These are phyloP conservation scores for Panurus biarmicus DNA, from an alignment of 2,113 vertebrate genomes.

Conservation along the genomic window DNA sequence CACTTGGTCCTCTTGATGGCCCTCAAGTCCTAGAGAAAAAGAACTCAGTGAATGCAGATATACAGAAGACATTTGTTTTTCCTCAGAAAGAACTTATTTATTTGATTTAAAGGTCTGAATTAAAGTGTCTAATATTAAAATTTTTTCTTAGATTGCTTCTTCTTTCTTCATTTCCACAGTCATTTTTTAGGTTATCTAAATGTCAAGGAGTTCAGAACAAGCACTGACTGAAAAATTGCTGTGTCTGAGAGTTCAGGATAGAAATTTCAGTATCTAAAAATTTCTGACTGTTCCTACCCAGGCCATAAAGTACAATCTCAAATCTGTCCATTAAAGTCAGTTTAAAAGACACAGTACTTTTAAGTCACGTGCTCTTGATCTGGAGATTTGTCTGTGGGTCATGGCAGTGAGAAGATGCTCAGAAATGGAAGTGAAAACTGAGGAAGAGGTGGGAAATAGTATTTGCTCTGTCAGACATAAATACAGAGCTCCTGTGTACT, in stretches of 20 bases:
- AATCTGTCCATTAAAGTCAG: neutral
- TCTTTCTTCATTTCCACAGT: neutral
- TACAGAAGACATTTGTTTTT: neutral
- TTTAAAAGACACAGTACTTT: neutral
- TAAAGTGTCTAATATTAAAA: neutral
- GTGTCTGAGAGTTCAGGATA: neutral
- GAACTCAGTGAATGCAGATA: neutral
- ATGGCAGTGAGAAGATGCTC: neutral
- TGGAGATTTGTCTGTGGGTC: neutral
- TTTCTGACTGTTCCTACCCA: neutral
- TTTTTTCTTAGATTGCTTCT: neutral
- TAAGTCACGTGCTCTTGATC: neutral
- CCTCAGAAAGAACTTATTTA: neutral
- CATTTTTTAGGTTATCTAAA: neutral
- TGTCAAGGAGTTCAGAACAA: neutral
- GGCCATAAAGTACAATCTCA: neutral
- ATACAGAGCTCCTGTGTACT: neutral
- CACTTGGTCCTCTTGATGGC: neutral
- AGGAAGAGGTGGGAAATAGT: neutral
- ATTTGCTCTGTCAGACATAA: neutral
- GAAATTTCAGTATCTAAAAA: neutral
- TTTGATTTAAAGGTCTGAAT: neutral
- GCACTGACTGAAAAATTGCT: neutral
- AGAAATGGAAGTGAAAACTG: neutral
- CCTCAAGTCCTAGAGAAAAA: neutral